Base-by-base conservation (phyloP, 1,140 invertebrate genomes). In the Phocides pigmalion region DNA sequence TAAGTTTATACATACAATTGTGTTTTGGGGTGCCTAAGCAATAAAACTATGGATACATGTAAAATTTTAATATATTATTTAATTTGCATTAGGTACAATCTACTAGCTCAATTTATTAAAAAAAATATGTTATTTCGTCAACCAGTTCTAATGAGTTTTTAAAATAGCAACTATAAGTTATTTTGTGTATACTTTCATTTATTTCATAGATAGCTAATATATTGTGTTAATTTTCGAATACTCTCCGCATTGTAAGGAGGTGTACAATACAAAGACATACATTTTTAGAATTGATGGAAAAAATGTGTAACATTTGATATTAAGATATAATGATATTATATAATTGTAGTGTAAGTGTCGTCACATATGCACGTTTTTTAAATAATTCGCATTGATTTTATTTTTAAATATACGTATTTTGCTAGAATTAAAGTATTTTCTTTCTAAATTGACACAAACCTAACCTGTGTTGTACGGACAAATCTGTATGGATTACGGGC, bases 341-440 rank as follows among this genome's bases (percentile, higher is more conserved):
- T 35, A 9, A 28, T 28, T 11, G 15, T 42, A 49, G 35, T 25
- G 19, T 42, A 56, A 56, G 37, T 56, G 16, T 9, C 50, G 32
- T 53, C 37, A 42, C 51, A 39, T 11, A 15, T 42, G 51, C 51
- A 56, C 51, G 35, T 56, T 42, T 42, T 39, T n/a, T 3, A 41
- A 20, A 15, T 54, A 20, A 15, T 35, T 54, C 12, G 37, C 35
- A 54, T 53, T 11, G 11, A 41, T 49, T 49, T 49, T 37, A 41
- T 54, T 54, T 53, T 53, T 35, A 54, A 54, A 53, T 53, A 53
- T 39, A 54, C 20, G 17, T 54, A 54, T 54, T 41, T 54, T 61
- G 28, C 58, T 32, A 49, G 37, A 42, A 19, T 12, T 16, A 8
- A 12, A 35, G n/a, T 32, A 8, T 49, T 15, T 32, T 25, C 9